Base-by-base conservation (phyloP, 2,888 invertebrate species). In the Tenthredo distinguenda region DNA sequence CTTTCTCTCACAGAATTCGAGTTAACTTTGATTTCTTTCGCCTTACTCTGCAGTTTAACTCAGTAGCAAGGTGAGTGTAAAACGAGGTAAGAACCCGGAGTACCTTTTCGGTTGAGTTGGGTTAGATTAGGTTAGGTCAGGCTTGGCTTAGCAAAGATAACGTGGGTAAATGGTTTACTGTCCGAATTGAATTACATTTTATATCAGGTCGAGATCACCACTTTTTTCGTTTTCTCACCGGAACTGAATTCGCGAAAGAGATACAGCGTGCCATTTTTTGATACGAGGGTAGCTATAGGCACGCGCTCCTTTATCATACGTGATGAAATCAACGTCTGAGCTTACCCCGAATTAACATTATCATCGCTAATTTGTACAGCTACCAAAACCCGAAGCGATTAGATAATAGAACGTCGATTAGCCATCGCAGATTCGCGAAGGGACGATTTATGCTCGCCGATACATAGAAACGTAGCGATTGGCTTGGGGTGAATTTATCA, bases 31-130 rank as follows among this genome's bases (percentile, higher is more conserved):
- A 68, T 43, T 47, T 74, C 47, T 43, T 40, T 79, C 81, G 68
- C 76, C 76, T 85, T 77, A 85, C 86, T 84, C 74, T 84, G 87
- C 87, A 87, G 87, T 87, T 87, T 87, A 84, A 77, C 87, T 83
- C 84, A 81, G 86, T 84, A 79, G 84, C 72, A 72, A 84, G 84
- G 31, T 40, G 62, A 34, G 81, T 81, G 81, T 62, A 81, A 81
- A 81, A 65, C 62, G 81, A 62, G 58, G 81, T 43, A 50, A 83
- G 68, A 83, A 83, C 68, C 31, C 68, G 47, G n/a, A 62, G 62
- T 12, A 55, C 76, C 86, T 50, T 88, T 84, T 86, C 82, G 81
- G 43, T 71, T 68, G 83, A 83, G 68, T 68, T 71, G 83, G 83
- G 68, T 83, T 71, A 21, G 34, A 65, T 83, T 71, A 50, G 31